Evolutionary conservation across 2,113 vertebrate genomes (phyloP).

Genomic region (Spheniscus mendiculus): DNA sequence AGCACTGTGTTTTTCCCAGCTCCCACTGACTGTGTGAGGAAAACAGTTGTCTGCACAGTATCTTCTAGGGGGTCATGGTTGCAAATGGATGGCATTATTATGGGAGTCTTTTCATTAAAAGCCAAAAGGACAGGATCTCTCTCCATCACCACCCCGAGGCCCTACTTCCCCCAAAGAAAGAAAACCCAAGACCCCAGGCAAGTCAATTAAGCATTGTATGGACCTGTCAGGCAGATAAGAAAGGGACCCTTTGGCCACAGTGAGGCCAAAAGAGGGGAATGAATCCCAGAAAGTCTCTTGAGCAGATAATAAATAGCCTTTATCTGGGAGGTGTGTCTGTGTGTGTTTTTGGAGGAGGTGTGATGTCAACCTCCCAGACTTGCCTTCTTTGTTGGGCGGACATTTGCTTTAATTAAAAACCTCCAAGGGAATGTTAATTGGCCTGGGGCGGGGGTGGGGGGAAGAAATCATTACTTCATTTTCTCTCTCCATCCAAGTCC

Average conservation of each 20-base stretch:
- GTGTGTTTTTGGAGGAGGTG: constrained; percentile 48
- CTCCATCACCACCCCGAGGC: constrained; percentile 16
- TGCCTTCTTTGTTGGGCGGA: constrained; percentile 6
- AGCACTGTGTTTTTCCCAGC: neutral
- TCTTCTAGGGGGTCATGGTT: constrained; percentile 40
- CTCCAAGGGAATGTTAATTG: constrained; percentile 63
- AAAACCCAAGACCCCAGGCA: constrained; percentile 49
- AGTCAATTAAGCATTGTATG: constrained; percentile 64
- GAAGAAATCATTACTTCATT: neutral
- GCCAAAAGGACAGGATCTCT: constrained; percentile 41
- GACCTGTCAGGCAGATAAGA: constrained; percentile 60
- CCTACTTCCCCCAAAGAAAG: constrained; percentile 32
- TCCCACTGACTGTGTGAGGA: neutral
- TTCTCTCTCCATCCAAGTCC: neutral
- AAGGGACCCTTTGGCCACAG: constrained; percentile 33
- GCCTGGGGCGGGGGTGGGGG: neutral
- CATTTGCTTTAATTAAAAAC: constrained; percentile 49
- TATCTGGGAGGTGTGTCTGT: constrained; percentile 58
- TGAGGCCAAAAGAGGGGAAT: neutral
- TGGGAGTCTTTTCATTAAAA: constrained; percentile 47
- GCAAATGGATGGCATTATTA: constrained; percentile 46
- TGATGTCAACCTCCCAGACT: constrained; percentile 43
- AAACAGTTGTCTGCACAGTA: constrained; percentile 9
- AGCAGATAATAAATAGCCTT: constrained; percentile 57
- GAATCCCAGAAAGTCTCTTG: constrained; percentile 47